Evolutionary conservation across 1,140 invertebrate species (phyloP).

Genomic region (Ceratina australensis): DNA sequence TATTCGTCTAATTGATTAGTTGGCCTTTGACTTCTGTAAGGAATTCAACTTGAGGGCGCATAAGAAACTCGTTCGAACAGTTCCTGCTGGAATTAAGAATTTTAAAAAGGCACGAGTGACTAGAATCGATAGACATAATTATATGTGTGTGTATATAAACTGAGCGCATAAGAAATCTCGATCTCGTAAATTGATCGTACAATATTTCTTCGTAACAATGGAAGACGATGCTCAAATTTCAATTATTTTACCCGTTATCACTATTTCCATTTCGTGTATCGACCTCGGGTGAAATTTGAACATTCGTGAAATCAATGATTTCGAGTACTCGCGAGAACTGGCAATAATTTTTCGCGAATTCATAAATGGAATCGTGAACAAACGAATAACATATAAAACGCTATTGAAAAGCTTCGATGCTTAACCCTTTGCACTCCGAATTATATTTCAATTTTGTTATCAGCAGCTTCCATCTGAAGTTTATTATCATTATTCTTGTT

Average conservation of each 20-base stretch:
- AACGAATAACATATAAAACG: no score
- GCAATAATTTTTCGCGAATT: neutral
- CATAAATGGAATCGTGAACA: neutral
- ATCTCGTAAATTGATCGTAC: neutral
- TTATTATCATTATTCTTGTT: no score
- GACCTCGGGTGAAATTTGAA: slow-evolving; percentile 28
- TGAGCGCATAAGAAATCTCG: neutral
- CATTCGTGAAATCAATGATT: neutral
- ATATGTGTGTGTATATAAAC: neutral
- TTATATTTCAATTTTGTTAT: no score
- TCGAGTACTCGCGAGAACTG: slow-evolving; percentile 3
- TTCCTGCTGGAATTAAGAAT: neutral
- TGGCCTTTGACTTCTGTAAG: neutral
- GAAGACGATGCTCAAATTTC: slow-evolving; percentile 35
- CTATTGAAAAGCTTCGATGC: no score
- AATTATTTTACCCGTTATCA: neutral
- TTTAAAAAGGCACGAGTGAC: slow-evolving; percentile 2
- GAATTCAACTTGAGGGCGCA: neutral
- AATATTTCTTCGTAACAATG: slow-evolving; percentile 13
- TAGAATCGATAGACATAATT: slow-evolving; percentile 14
- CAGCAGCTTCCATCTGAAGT: no score
- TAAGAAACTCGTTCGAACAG: neutral
- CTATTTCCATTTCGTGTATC: neutral
- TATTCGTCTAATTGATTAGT: neutral
- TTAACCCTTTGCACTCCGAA: no score